These are phyloP conservation scores for Clinocottus analis DNA, from an alignment of 2,113 vertebrate species.

Conservation along the genomic window DNA sequence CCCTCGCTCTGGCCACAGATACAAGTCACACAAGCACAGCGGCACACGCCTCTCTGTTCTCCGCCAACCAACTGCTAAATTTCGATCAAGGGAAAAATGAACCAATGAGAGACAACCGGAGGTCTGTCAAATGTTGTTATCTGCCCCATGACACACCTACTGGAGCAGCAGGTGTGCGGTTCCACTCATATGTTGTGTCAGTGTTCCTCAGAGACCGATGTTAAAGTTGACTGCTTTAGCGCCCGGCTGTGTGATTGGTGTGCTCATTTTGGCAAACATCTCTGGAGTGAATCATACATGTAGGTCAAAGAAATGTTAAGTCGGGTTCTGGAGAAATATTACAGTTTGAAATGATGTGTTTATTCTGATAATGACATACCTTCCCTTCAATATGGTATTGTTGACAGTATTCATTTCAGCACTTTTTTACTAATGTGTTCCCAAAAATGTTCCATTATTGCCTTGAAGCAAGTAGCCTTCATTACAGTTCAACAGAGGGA, in stretches of 20 bases:
- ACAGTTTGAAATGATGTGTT: constrained; percentile 3
- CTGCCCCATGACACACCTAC: constrained; percentile 28
- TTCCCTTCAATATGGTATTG: neutral
- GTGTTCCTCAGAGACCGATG: neutral
- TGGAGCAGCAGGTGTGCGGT: neutral
- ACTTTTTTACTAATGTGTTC: neutral
- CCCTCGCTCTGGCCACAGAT: constrained; percentile 51
- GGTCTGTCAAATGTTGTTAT: constrained; percentile 71
- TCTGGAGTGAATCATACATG: neutral
- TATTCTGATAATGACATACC: neutral
- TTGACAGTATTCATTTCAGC: neutral
- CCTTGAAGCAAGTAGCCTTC: neutral
- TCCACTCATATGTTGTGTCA: neutral
- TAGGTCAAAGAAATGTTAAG: neutral
- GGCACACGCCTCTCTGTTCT: neutral
- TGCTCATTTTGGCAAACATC: neutral
- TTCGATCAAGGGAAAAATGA: neutral
- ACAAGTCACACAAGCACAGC: constrained; percentile 13
- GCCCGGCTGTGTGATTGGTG: neutral
- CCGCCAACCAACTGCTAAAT: neutral
- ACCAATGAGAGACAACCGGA: neutral
- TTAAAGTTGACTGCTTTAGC: neutral
- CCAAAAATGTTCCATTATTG: neutral
- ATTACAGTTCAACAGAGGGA: neutral
- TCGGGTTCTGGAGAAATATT: neutral